A percentile compares a stretch with the other conserved stretches of the same genome.
These are phyloP conservation scores for Nomada goodeniana DNA, from an alignment of 2,888 invertebrate genomes.

Conservation along the genomic window DNA sequence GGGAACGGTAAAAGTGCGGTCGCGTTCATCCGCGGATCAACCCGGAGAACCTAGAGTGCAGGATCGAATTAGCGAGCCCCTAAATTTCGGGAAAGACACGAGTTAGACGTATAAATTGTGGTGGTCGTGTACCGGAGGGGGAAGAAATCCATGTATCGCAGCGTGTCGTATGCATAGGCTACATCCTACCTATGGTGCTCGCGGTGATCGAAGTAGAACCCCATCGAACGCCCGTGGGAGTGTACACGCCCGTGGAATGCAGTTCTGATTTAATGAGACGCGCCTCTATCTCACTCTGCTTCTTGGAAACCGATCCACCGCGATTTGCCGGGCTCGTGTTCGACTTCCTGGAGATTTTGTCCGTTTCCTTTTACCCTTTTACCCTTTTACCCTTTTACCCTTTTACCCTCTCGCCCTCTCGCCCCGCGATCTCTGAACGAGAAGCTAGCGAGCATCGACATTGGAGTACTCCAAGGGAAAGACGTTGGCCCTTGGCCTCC, in stretches of 20 bases:
- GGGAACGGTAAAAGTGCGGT: neutral
- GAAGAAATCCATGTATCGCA: slow-evolving; percentile 81
- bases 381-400: too few species aligned
- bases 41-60: too few species aligned
- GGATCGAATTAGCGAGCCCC: slow-evolving; percentile 54
- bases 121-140: slow-evolving; percentile 48
- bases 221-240: slow-evolving; percentile 84
- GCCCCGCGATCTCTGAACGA: neutral
- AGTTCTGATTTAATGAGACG: slow-evolving; percentile 84
- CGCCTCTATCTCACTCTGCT: slow-evolving; percentile 71
- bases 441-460: neutral
- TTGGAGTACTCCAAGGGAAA: neutral
- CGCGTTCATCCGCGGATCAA: slow-evolving; percentile 25
- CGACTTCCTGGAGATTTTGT: slow-evolving; percentile 39
- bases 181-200: slow-evolving; percentile 79
- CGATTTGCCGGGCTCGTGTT: slow-evolving; percentile 44
- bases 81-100: slow-evolving; percentile 74
- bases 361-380: neutral
- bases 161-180: slow-evolving; percentile 82
- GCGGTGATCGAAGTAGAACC: slow-evolving; percentile 82
- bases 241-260: slow-evolving; percentile 84
- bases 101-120: slow-evolving; percentile 73
- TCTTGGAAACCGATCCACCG: slow-evolving; percentile 68
- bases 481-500: slow-evolving; percentile 26
- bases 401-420: too few species aligned